Evolutionary conservation across 1,140 invertebrate genomes (phyloP).

Genomic region (Diachasma alloeum): DNA sequence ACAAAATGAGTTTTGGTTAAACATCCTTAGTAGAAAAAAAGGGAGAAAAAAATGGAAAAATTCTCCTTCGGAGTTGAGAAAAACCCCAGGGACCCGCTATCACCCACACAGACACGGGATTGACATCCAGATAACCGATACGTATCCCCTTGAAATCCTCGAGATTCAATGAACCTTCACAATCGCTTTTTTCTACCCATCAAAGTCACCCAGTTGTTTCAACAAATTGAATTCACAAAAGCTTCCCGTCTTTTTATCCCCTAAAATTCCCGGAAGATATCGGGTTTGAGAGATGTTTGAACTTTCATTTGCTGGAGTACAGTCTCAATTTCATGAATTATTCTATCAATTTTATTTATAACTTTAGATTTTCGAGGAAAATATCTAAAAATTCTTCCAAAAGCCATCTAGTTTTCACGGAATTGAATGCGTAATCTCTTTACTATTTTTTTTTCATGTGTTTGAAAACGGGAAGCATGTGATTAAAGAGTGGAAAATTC

Average conservation of each 20-base stretch:
- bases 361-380: too few species aligned
- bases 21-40: too few species aligned
- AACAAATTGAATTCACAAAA: neutral
- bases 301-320: neutral
- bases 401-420: too few species aligned
- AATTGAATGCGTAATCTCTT: too few species aligned
- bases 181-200: constrained; percentile 7
- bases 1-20: too few species aligned
- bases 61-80: neutral
- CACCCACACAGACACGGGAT: neutral
- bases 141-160: neutral
- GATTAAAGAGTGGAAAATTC: too few species aligned
- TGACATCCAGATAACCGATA: constrained; percentile 7
- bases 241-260: neutral
- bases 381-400: too few species aligned
- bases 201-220: constrained; percentile 4
- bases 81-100: neutral
- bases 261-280: neutral
- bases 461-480: too few species aligned
- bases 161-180: constrained; percentile 11
- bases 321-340: neutral
- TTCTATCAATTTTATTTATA: neutral
- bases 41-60: neutral
- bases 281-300: neutral
- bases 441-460: too few species aligned